Evolutionary conservation across 2,888 invertebrate genomes (phyloP).

Genomic region (Patella ulyssiponensis): DNA sequence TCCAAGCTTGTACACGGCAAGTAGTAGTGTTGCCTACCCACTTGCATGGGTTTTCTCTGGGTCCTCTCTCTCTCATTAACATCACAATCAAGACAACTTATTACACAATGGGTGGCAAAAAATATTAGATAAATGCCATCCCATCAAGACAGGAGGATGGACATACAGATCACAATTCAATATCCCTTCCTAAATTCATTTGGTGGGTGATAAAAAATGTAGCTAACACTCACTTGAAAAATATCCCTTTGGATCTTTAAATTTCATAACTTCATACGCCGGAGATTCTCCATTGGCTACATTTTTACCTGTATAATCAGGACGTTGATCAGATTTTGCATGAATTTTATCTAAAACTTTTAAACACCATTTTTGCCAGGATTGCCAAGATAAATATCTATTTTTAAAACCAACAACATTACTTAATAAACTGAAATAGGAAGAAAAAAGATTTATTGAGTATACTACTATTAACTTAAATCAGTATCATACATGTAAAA

Average conservation of each 20-base stretch:
- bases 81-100: too few relatives aligned
- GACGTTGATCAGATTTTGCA: slow-evolving; percentile 12
- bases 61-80: too few relatives aligned
- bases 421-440: slow-evolving; percentile 55
- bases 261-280: slow-evolving; percentile 72
- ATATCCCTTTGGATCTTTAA: slow-evolving; percentile 69
- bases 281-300: slow-evolving; percentile 70
- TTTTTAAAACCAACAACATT: slow-evolving; percentile 57
- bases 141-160: background rate
- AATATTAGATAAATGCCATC: background rate
- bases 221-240: slow-evolving; percentile 66
- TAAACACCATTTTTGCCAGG: slow-evolving; percentile 67
- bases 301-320: slow-evolving; percentile 41
- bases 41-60: too few relatives aligned
- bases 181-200: too few relatives aligned
- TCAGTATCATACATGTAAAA: too few relatives aligned
- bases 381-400: slow-evolving; percentile 63
- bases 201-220: background rate
- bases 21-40: too few relatives aligned
- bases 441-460: slow-evolving; percentile 18
- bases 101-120: background rate
- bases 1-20: too few relatives aligned
- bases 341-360: slow-evolving; percentile 45
- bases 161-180: background rate
- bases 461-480: too few relatives aligned